Evolutionary conservation across 92 coral and sea anemone species (phyloP).

Genomic region (Micromussa lordhowensis): DNA sequence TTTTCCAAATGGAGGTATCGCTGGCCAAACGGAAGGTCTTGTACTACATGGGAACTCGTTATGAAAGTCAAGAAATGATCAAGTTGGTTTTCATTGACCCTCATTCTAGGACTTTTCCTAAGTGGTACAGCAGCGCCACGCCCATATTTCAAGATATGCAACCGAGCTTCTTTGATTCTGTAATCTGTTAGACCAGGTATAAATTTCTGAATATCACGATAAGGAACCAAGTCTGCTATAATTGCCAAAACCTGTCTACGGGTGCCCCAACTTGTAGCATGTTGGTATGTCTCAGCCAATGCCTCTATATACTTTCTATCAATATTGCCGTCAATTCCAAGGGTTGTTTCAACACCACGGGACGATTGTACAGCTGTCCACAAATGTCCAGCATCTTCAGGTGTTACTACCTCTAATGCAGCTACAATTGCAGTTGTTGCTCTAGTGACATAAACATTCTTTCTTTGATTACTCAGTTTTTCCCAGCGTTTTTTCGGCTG

Average conservation of each 20-base stretch:
- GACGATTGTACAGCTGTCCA: constrained; percentile 58
- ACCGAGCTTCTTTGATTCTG: constrained; percentile 49
- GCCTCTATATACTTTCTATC: constrained; percentile 65
- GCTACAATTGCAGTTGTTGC: constrained; percentile 59
- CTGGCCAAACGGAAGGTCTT: constrained; percentile 64
- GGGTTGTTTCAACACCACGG: constrained; percentile 49
- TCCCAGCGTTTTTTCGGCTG: constrained; percentile 58
- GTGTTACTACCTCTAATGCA: constrained; percentile 54
- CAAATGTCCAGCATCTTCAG: constrained; percentile 59
- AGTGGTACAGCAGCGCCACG: constrained; percentile 62
- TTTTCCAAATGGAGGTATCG: constrained; percentile 50
- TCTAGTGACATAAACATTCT: constrained; percentile 33
- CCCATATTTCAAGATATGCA: constrained; percentile 60
- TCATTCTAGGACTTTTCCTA: constrained; percentile 64
- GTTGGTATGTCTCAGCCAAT: constrained; percentile 66
- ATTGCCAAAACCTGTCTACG: constrained; percentile 69
- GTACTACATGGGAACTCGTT: constrained; percentile 60
- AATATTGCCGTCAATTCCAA: constrained; percentile 20
- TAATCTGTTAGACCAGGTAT: constrained; percentile 66
- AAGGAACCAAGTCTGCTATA: constrained; percentile 70
- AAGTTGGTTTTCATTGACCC: constrained; percentile 47
- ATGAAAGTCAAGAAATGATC: constrained; percentile 59
- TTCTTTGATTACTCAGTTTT: constrained; percentile 33
- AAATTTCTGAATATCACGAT: constrained; percentile 57
- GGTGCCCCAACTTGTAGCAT: constrained; percentile 67